Evolutionary conservation across 2,113 vertebrate species (phyloP), one percentile per base, ranked within the genome.

Genomic region (Pomatostomus ruficeps): DNA sequence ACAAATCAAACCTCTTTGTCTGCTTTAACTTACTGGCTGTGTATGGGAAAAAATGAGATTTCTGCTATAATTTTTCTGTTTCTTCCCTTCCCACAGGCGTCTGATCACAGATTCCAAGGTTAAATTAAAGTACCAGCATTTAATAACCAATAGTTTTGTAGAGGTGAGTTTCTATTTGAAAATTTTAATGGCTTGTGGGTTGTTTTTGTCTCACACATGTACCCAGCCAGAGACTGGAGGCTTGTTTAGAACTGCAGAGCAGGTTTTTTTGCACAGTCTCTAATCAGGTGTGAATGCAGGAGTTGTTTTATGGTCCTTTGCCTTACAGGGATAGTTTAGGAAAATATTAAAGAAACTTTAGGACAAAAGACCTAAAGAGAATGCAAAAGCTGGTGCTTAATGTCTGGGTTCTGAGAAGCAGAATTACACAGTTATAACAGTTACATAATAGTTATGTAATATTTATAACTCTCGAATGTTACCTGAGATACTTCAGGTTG

Each of bases 71-170:
- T 97, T 85, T 97, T 88, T 91, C 93, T 96, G n/a, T 97, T 88
- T 96, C 43, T 96, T 84, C 29, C 36, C 92, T 95, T 97, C 91
- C 46, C 54, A 48, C 85, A 99, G 99, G 99, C 99, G 99, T 95
- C 98, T 99, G 98, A 99, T 99, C 97, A 99, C 99, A 98, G 99
- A 99, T 98, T 99, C 99, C 94, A 99, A 99, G 98, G 99, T 99
- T 98, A 99, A 99, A 98, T 99, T 99, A 99, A 99, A 99, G 98
- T 99, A 99, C 98, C 99, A 99, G 97, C 99, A 99, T 99, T 99
- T 99, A 99, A 99, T 99, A 98, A 99, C 99, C 70, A 99, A 99
- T 99, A 99, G 99, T 98, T 99, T 99, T 99, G 99, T 99, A 98
- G 99, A 99, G 99, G 99, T 99, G 98, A 99, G 99, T 97, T 87